Evolutionary conservation across 2,888 invertebrate genomes (phyloP).

Genomic region (Folsomia candida): DNA sequence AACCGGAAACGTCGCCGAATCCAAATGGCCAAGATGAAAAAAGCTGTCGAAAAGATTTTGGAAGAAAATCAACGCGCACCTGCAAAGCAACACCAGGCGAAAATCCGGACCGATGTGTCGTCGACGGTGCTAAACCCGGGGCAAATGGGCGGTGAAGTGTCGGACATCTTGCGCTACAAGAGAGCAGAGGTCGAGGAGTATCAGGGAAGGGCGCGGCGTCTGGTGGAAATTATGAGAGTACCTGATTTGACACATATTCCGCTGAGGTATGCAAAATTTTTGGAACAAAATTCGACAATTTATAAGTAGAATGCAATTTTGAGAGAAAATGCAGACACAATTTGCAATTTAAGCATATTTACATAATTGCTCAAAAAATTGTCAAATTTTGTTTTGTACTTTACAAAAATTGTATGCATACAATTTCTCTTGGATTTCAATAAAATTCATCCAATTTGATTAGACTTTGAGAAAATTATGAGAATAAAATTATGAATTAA

Average conservation of each 20-base stretch:
- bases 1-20: constrained; percentile 42
- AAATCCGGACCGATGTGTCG: constrained; percentile 6
- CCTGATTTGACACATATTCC: constrained; percentile 47
- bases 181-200: constrained; percentile 43
- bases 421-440: no score
- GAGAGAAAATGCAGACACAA: no score
- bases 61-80: constrained; percentile 41
- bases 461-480: no score
- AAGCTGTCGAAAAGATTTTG: constrained; percentile 45
- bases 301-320: no score
- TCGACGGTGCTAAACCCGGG: neutral
- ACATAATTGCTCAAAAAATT: neutral
- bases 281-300: neutral
- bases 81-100: constrained; percentile 15
- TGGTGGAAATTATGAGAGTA: constrained; percentile 48
- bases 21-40: constrained; percentile 50
- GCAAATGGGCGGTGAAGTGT: constrained; percentile 14
- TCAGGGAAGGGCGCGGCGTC: constrained; percentile 37
- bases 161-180: constrained; percentile 29
- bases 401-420: no score
- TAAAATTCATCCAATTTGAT: no score
- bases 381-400: neutral
- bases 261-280: constrained; percentile 19
- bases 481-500: no score
- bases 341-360: no score